Conservation (phyloP, 2,113 vertebrate genomes). For the Cryptotis parvus region DNA sequence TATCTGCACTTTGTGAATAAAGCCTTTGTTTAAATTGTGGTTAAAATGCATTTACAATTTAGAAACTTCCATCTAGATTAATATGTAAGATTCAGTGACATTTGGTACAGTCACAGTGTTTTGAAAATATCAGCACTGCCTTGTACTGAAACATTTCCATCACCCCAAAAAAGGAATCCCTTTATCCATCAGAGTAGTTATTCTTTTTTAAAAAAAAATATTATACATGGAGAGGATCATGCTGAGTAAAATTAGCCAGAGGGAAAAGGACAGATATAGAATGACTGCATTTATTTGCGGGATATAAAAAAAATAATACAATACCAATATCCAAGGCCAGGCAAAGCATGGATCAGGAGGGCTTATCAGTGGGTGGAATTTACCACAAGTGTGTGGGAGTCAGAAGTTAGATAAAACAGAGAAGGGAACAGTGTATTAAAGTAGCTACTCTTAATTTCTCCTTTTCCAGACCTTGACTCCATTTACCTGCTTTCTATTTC, state of each 20-base stretch:
- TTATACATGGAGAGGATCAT: too few species aligned
- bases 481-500: neutral
- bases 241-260: too few species aligned
- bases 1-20: neutral
- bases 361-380: too few species aligned
- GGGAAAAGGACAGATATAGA: too few species aligned
- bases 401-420: too few species aligned
- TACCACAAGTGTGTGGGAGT: too few species aligned
- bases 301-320: too few species aligned
- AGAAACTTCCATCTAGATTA: constrained; percentile 27
- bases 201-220: too few species aligned
- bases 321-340: too few species aligned
- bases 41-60: neutral
- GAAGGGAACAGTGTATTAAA: too few species aligned
- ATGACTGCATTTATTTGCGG: too few species aligned
- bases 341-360: too few species aligned
- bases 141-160: neutral
- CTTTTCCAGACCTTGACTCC: neutral
- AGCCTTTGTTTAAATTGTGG: neutral
- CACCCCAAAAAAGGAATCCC: neutral
- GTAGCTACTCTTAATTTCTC: neutral
- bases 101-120: neutral
- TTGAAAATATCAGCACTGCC: neutral
- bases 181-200: accelerated
- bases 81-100: neutral